Conservation (phyloP, 2,888 invertebrate species). For the Lasioglossum vierecki region DNA sequence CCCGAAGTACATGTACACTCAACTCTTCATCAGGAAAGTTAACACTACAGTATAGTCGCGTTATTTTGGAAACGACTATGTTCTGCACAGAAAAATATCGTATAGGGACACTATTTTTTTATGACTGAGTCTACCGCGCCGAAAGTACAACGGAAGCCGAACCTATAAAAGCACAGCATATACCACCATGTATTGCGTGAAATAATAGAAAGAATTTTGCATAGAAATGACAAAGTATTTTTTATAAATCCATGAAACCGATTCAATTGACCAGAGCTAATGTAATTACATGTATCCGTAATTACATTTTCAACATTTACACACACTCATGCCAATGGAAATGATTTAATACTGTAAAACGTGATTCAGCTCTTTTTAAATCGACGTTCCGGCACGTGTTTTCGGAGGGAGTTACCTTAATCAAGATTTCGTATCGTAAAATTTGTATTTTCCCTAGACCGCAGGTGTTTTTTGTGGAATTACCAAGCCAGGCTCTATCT, state of each 20-base stretch:
- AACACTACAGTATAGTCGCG: neutral
- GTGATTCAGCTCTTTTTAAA: neutral
- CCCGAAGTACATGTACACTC: neutral
- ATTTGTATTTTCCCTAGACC: neutral
- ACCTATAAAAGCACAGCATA: no score
- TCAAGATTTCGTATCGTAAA: neutral
- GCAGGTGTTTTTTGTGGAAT: slow-evolving; percentile 5
- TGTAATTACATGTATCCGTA: no score
- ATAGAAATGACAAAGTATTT: no score
- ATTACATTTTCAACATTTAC: neutral
- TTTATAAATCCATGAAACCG: no score
- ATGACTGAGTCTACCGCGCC: no score
- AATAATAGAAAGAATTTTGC: no score
- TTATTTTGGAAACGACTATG: no score
- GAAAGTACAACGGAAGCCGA: no score
- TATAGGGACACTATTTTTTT: no score
- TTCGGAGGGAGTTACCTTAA: neutral
- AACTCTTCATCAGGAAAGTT: neutral
- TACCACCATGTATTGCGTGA: no score
- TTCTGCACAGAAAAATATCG: no score
- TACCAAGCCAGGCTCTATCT: slow-evolving; percentile 1
- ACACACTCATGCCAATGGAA: neutral
- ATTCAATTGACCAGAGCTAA: no score
- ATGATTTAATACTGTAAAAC: neutral
- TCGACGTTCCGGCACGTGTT: neutral